Percentiles rank a stretch among this genome's conserved stretches.
phyloP scores from a whole-genome alignment of 2,888 invertebrate species.

The Cataglyphis cursor region DNA sequence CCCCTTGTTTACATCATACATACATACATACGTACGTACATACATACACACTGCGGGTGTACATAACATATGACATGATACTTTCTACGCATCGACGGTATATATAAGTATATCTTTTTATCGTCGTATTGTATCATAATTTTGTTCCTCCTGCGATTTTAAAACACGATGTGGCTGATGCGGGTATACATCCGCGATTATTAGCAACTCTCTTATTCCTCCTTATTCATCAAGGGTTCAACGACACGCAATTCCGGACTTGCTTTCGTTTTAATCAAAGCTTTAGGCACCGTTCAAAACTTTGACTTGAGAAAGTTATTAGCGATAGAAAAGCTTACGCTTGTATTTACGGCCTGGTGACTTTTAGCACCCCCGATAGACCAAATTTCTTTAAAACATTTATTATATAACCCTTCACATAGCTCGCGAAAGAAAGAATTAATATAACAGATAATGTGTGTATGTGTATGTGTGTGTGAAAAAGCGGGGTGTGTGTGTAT shows the following conservation, averaged over 20 bases:
- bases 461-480: conserved; percentile 23
- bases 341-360: conserved; percentile 63
- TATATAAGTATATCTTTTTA: conserved; percentile 69
- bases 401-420: conserved; percentile 43
- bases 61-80: conserved; percentile 63
- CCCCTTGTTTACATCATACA: conserved; percentile 58
- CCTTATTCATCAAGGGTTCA: conserved; percentile 45
- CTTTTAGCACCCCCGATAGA: conserved; percentile 46
- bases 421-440: conserved; percentile 35
- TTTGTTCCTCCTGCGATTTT: conserved; percentile 69
- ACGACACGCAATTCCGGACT: conserved; percentile 75
- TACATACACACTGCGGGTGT: conserved; percentile 48
- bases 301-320: conserved; percentile 69
- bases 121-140: conserved; percentile 67
- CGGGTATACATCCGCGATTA: conserved; percentile 32
- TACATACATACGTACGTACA: conserved; percentile 52
- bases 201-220: conserved; percentile 26
- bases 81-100: conserved; percentile 74
- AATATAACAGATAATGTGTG: conserved; percentile 55
- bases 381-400: conserved; percentile 41
- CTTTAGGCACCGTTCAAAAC: conserved; percentile 74
- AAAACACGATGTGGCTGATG: conserved; percentile 35
- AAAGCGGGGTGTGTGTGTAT: conserved; percentile 20
- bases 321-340: conserved; percentile 70
- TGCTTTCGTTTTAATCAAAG: conserved; percentile 69